Conservation (phyloP, 2,888 invertebrate species). For the Enoplolaimus lenunculus region DNA sequence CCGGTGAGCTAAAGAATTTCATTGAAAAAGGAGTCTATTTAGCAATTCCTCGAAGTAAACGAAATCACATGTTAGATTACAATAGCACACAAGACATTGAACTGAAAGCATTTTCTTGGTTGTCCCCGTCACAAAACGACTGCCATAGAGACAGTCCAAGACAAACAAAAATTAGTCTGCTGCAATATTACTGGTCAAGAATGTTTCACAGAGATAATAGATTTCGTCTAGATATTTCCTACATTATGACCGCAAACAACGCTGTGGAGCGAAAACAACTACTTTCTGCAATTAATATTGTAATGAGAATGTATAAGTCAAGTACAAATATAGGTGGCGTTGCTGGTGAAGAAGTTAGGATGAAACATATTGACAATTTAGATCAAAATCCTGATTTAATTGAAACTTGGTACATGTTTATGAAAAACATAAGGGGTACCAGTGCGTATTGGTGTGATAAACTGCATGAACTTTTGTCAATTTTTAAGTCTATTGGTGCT, state of each 20-base stretch:
- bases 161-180: not conserved
- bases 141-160: not conserved
- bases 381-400: not conserved
- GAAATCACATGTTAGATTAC: not conserved
- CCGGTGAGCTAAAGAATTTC: not conserved
- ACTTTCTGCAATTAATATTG: not conserved
- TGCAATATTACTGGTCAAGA: constrained; percentile 2
- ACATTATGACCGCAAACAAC: not conserved
- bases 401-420: not conserved
- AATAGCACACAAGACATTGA: not conserved
- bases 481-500: not conserved
- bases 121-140: not conserved
- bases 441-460: not conserved
- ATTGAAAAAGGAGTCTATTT: not conserved
- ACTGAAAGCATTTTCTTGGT: not conserved
- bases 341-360: not conserved
- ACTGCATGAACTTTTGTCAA: not conserved
- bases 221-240: constrained; percentile 15
- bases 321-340: not conserved
- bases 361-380: not conserved
- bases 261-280: not conserved
- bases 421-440: not conserved
- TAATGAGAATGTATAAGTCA: not conserved
- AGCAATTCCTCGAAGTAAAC: not conserved
- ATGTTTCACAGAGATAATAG: not conserved